Percentiles rank a stretch among this genome's conserved stretches.
Evolutionary conservation across 2,113 vertebrate species (phyloP).

Genomic region (Paedocypris sp.): DNA sequence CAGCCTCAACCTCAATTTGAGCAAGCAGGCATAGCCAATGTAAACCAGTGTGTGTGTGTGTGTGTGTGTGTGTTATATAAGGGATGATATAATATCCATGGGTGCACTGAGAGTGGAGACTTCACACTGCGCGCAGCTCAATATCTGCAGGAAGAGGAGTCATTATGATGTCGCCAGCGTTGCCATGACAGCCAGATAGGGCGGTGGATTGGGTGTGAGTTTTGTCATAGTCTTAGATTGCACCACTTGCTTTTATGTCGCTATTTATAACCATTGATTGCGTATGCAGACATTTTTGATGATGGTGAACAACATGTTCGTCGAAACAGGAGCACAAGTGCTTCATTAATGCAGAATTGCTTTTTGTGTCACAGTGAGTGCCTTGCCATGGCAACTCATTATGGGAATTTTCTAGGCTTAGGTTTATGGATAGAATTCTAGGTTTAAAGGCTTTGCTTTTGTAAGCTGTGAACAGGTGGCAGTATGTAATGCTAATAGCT

Average conservation of each 20-base stretch:
- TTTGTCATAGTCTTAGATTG: constrained; percentile 65
- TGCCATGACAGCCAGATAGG: constrained; percentile 66
- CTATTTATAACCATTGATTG: constrained; percentile 63
- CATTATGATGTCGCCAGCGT: constrained; percentile 63
- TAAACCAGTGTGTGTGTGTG: not conserved
- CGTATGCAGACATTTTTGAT: constrained; percentile 53
- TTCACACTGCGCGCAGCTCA: constrained; percentile 52
- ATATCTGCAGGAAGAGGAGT: constrained; percentile 61
- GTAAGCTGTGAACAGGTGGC: not conserved
- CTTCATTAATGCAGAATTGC: constrained; percentile 30
- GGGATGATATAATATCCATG: constrained; percentile 53
- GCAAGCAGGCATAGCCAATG: not conserved
- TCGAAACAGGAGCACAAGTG: constrained; percentile 44
- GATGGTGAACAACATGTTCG: constrained; percentile 47
- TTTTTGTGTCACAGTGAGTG: not conserved
- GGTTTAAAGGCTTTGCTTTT: not conserved
- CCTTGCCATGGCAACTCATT: constrained; percentile 14
- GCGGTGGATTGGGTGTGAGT: constrained; percentile 64
- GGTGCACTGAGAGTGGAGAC: constrained; percentile 51
- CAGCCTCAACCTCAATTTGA: not conserved
- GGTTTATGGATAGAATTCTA: not conserved
- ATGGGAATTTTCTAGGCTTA: not conserved
- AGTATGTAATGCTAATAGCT: not conserved
- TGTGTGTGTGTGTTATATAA: constrained; percentile 52
- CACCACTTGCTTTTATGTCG: constrained; percentile 68